Base-by-base conservation (phyloP, 2,113 vertebrate species). In the Nothocercus julius region DNA sequence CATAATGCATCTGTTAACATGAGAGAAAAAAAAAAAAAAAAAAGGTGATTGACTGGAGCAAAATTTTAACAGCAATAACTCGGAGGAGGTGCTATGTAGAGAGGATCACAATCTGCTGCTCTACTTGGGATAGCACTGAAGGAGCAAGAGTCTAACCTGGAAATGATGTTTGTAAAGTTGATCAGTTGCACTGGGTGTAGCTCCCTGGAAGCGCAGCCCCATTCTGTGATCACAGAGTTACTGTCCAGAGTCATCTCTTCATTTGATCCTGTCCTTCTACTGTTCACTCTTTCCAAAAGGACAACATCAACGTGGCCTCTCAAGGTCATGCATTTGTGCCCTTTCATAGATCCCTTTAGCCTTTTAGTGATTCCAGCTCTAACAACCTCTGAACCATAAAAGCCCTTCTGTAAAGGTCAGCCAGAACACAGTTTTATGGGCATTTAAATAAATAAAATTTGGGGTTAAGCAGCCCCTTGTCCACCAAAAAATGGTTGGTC, bases 61-160 rank as follows among this genome's bases (percentile, higher is more conserved):
- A 88, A 81, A 84, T 51, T 75, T 67, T 75, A 69, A 91, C 34
- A 88, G 73, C 67, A 88, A 66, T 85, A 86, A 87, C 61, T 63
- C 54, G 86, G 40, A 90, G 66, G 21, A 70, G 30, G 7, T 75
- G 13, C 75, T 86, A 72, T 61, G 75, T 56, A 79, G 82, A 78
- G 69, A 77, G 28, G 32, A 68, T 5, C 63, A 61, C 88, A 84
- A 70, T 81, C 51, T 86, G 15, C 27, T 42, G 21, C 85, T 90
- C 40, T 24, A 63, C 63, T 90, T 70, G 30, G 63, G 45, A 78
- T 63, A 78, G 45, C 0, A 0, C 54, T 63, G 30, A 56, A 88
- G 81, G 80, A 49, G 7, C 12, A 62, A 63, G 20, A 77, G 27
- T 56, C 54, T 77, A 70, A 69, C 67, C 3, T 77, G 56, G 91